Conservation (phyloP, 2,113 vertebrate genomes). For the Lontra canadensis region DNA sequence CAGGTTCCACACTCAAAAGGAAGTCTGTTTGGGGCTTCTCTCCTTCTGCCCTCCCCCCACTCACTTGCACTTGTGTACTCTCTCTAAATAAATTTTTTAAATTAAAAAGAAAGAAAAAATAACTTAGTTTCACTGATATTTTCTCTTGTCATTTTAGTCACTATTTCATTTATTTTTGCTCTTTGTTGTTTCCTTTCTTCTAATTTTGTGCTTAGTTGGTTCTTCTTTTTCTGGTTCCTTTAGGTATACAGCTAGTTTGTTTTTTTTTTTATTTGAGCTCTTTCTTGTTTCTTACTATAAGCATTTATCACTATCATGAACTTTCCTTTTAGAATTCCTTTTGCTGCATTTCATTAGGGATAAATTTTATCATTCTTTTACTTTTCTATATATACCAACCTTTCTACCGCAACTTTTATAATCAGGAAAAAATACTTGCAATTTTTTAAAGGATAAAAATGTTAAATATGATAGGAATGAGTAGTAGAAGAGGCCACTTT, state of each 20-base stretch:
- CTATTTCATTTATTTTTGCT: not conserved
- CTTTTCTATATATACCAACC: not conserved
- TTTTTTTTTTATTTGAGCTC: not conserved
- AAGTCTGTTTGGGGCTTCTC: not conserved
- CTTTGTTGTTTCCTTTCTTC: not conserved
- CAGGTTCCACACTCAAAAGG: not conserved
- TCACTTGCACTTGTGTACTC: not conserved
- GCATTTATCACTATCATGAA: not conserved
- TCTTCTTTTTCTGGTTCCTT: not conserved
- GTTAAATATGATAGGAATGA: not conserved
- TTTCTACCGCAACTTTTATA: not conserved
- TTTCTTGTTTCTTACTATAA: not conserved
- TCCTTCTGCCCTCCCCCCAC: not conserved
- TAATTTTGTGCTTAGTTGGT: not conserved
- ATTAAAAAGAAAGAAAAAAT: not conserved
- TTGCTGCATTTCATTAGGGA: not conserved
- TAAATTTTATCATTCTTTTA: not conserved
- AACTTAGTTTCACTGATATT: not conserved
- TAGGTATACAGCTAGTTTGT: not conserved
- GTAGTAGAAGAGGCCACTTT: not conserved
- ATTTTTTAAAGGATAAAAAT: slow-evolving; percentile 14
- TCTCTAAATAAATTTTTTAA: not conserved
- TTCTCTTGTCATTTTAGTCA: not conserved
- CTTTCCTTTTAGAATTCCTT: not conserved
- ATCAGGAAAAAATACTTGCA: not conserved